These are phyloP conservation scores for Cassiopea andromeda DNA, from an alignment of 30 jellyfish, hydroid and myxozoan species.

Conservation along the genomic window DNA sequence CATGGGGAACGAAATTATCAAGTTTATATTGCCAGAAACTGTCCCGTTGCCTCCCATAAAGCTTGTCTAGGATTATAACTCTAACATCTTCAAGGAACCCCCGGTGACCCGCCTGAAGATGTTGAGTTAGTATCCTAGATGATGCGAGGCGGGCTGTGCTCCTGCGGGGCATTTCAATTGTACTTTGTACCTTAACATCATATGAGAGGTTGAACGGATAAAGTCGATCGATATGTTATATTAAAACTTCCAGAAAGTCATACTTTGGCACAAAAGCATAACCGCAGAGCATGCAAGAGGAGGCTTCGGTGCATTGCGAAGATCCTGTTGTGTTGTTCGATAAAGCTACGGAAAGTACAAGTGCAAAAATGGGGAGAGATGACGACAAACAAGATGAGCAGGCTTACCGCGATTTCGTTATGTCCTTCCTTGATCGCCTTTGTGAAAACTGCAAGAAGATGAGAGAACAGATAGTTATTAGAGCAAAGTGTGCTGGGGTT, in stretches of 20 bases:
- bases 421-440: slow-evolving; percentile 47
- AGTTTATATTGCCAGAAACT: too few relatives aligned
- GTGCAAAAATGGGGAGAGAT: slow-evolving; percentile 28
- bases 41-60: too few relatives aligned
- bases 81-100: too few relatives aligned
- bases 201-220: not conserved
- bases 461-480: slow-evolving; percentile 54
- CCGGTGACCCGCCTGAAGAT: too few relatives aligned
- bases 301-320: not conserved
- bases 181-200: not conserved
- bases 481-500: slow-evolving; percentile 50
- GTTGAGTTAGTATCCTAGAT: not conserved
- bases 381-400: slow-evolving; percentile 21
- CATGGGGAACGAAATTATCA: too few relatives aligned
- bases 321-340: slow-evolving; percentile 8
- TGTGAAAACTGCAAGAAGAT: slow-evolving; percentile 67
- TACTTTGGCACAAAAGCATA: not conserved
- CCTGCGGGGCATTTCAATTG: not conserved
- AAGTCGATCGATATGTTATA: not conserved
- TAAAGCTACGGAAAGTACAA: slow-evolving; percentile 5
- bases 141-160: not conserved
- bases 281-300: slow-evolving; percentile 22
- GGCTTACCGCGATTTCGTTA: slow-evolving; percentile 38
- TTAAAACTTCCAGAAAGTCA: slow-evolving; percentile 1
- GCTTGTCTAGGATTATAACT: too few relatives aligned